Evolutionary conservation across 1,140 invertebrate species (phyloP).

Genomic region (Megalopta genalis): DNA sequence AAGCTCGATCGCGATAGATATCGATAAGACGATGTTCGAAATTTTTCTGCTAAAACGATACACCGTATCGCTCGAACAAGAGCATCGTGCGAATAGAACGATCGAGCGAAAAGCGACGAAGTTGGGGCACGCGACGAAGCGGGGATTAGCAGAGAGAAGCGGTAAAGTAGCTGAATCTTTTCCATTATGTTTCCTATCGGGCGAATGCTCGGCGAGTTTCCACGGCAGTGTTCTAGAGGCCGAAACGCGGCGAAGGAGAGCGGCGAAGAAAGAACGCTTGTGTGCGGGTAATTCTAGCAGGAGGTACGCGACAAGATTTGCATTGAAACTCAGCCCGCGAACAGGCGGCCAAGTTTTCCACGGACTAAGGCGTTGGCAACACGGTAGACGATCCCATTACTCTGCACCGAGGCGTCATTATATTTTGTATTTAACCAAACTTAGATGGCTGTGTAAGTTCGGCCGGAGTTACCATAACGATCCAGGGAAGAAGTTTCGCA

Average conservation of each 20-base stretch:
- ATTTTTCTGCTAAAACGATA: too few species aligned
- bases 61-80: too few species aligned
- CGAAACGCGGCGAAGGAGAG: background rate
- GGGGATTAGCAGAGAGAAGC: too few species aligned
- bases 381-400: constrained; percentile 48
- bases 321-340: constrained; percentile 53
- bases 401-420: constrained; percentile 51
- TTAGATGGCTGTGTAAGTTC: constrained; percentile 52
- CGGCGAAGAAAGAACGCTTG: background rate
- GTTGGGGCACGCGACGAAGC: background rate
- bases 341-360: constrained; percentile 40
- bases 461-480: constrained; percentile 34
- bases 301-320: constrained; percentile 42
- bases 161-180: too few species aligned
- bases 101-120: too few species aligned
- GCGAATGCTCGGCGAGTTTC: constrained; percentile 1
- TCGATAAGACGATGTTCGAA: too few species aligned
- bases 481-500: constrained; percentile 34
- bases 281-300: constrained; percentile 9
- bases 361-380: constrained; percentile 7
- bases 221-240: too few species aligned
- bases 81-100: too few species aligned
- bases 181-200: too few species aligned
- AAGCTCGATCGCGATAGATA: too few species aligned
- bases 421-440: constrained; percentile 65